phyloP scores from a whole-genome alignment of 2,797 vertebrate species.

The Synaphobranchus kaupii region DNA sequence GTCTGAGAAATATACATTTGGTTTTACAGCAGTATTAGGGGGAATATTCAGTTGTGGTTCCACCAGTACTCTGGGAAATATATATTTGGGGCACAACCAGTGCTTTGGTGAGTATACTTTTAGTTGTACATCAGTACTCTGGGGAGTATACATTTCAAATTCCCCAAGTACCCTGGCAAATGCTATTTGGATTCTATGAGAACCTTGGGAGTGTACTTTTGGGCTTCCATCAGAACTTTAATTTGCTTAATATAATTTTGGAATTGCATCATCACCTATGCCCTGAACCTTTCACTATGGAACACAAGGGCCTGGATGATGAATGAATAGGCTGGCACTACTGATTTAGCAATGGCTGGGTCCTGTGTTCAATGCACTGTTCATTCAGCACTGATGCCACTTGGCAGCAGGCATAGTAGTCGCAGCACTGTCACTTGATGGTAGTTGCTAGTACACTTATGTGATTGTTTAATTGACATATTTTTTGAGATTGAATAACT shows the following conservation, averaged over 20 bases:
- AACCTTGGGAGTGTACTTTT: background rate
- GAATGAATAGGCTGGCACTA: background rate
- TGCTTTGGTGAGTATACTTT: background rate
- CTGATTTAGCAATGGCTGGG: background rate
- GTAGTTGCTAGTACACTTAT: background rate
- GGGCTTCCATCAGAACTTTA: background rate
- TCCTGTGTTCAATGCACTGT: background rate
- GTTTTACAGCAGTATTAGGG: background rate
- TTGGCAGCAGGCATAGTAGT: background rate
- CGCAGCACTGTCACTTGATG: background rate
- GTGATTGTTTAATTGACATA: background rate
- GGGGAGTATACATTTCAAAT: background rate
- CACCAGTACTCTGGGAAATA: background rate
- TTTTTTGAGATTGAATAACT: background rate
- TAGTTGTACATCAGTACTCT: background rate
- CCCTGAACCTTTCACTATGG: background rate
- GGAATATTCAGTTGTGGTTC: background rate
- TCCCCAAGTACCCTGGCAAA: background rate
- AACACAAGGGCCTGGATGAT: background rate
- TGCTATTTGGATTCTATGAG: no score
- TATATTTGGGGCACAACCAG: background rate
- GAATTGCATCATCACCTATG: background rate
- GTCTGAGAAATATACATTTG: background rate
- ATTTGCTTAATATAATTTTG: background rate
- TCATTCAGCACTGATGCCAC: background rate